phyloP scores from a whole-genome alignment of 2,888 invertebrate species.

The Microctonus aethiopoides region DNA sequence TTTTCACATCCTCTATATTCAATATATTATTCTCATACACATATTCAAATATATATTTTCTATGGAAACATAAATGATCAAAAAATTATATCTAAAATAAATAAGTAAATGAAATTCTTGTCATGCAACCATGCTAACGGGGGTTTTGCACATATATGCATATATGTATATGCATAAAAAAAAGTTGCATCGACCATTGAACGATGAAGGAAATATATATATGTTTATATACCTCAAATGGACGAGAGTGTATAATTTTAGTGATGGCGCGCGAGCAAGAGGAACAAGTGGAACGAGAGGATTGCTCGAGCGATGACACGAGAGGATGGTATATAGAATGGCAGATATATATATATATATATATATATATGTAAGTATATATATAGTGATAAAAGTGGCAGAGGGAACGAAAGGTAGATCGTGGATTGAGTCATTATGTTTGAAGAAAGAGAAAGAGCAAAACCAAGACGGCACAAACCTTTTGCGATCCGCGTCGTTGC shows the following conservation, averaged over 20 bases:
- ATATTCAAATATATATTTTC: no score
- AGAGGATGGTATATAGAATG: constrained; percentile 40
- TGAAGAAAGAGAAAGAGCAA: constrained; percentile 52
- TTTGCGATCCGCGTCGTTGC: constrained; percentile 17
- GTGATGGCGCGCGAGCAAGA: constrained; percentile 14
- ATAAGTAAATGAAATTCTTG: not conserved
- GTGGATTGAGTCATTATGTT: constrained; percentile 68
- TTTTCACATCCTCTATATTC: no score
- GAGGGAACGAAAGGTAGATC: constrained; percentile 60
- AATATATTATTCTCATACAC: no score
- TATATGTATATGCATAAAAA: no score
- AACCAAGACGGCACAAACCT: constrained; percentile 59
- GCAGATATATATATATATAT: constrained; percentile 45
- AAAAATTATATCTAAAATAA: not conserved
- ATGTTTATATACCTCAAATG: not conserved
- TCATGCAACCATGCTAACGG: not conserved
- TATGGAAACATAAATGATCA: no score
- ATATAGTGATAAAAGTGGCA: constrained; percentile 22
- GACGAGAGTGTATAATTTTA: not conserved
- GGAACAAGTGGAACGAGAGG: constrained; percentile 20
- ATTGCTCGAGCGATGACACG: constrained; percentile 42
- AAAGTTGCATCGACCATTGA: not conserved
- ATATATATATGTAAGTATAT: no score
- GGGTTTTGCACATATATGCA: no score
- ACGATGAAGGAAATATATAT: not conserved